Evolutionary conservation across 2,113 vertebrate genomes (phyloP).

Genomic region (Tragelaphus strepsiceros): DNA sequence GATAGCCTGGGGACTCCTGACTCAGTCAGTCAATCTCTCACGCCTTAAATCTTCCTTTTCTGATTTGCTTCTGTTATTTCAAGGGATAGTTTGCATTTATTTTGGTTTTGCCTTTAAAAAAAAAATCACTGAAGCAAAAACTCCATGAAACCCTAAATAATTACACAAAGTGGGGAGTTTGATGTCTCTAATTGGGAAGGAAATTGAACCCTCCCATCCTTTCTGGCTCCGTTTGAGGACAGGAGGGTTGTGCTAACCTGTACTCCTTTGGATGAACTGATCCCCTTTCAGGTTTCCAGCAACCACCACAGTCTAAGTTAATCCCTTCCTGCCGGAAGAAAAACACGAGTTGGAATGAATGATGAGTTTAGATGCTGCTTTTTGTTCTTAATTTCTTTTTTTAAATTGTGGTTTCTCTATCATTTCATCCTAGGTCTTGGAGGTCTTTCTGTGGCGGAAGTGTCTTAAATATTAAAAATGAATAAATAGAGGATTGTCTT

Average conservation of each 20-base stretch:
- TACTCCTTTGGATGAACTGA: neutral
- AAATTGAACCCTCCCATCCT: neutral
- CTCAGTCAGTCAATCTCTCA: neutral
- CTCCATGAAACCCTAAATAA: conserved; percentile 30
- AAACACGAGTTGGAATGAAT: conserved; percentile 16
- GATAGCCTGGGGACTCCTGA: neutral
- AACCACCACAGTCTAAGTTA: neutral
- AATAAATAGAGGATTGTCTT: conserved; percentile 55
- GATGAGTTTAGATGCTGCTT: conserved; percentile 49
- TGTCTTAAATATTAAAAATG: conserved; percentile 54
- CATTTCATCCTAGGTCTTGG: conserved; percentile 15
- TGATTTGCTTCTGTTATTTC: neutral
- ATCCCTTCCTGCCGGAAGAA: conserved; percentile 37
- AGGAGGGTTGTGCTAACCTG: neutral
- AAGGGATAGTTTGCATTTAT: neutral
- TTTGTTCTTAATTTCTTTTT: conserved; percentile 42
- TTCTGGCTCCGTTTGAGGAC: neutral
- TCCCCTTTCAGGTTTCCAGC: neutral
- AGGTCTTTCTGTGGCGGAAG: conserved; percentile 29
- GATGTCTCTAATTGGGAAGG: neutral
- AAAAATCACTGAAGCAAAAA: conserved; percentile 22
- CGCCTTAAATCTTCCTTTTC: neutral
- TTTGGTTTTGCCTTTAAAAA: neutral
- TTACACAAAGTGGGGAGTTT: neutral
- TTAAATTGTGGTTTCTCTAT: conserved; percentile 46